Evolutionary conservation across 2,113 vertebrate species (phyloP), one percentile per base, ranked within the genome.

Genomic region (Aspiorhynchus laticeps): DNA sequence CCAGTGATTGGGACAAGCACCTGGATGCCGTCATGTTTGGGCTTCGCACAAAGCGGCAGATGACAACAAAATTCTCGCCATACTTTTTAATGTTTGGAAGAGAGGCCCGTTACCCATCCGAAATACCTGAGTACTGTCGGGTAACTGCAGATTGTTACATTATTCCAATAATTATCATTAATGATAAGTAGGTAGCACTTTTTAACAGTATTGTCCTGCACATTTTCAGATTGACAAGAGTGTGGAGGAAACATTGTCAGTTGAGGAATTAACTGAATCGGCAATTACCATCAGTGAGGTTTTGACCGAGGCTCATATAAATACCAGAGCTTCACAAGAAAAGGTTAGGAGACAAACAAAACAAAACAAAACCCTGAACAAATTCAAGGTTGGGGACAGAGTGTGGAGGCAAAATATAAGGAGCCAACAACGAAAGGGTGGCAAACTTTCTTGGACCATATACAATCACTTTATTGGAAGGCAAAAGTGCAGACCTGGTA

Each of bases 201-300:
- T 63, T 63, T 26, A 63, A 63, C n/a, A 63, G n/a, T 26, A 63
- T 63, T 63, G n/a, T 63, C 4, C 61, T 63, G n/a, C 61, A 26
- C n/a, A 5, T 71, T 71, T 36, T 31, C 67, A 73, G 69, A 73
- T 73, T 73, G 19, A 71, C 67, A 71, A 33, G 31, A 71, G 31
- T 71, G 67, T 71, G 67, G 67, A 71, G 67, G 67, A 2, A 15
- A 71, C 67, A 19, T 6, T 71, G 28, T 71, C 67, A 3, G 2
- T 71, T 38, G 33, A 71, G 17, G 31, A 19, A 9, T 1, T 73
- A 8, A 73, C 69, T 0, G 69, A 73, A 36, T 73, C 69, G 7
- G 33, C 69, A 3, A 73, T 73, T 36, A 17, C 31, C 8, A 36
- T 73, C 17, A 73, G 31, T 73, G 69, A 38, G 33, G 31, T 36